phyloP scores from a whole-genome alignment of 2,888 invertebrate genomes.

The Acleris emargana region DNA sequence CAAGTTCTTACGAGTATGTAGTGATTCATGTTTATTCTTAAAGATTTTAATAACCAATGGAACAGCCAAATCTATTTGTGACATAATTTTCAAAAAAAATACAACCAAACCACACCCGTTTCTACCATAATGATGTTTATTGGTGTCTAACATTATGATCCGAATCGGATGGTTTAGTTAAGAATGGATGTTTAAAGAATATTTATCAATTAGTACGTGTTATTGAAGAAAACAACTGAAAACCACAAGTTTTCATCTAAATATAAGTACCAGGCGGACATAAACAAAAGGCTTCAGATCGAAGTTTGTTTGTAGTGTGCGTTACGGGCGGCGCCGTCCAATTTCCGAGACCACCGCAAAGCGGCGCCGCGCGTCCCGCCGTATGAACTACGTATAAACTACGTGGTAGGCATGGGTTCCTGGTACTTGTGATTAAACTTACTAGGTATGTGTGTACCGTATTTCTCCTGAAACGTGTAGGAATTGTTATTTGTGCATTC shows the following conservation, averaged over 20 bases:
- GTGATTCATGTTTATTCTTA: too few species aligned
- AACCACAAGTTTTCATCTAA: neutral
- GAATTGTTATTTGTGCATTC: too few species aligned
- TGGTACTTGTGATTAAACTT: neutral
- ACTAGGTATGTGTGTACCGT: neutral
- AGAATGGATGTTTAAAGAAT: too few species aligned
- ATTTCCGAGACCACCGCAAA: conserved; percentile 67
- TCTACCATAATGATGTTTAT: too few species aligned
- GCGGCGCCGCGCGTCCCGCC: conserved; percentile 61
- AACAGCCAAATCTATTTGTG: too few species aligned
- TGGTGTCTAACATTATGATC: too few species aligned
- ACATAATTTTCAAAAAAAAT: too few species aligned
- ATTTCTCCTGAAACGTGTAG: neutral
- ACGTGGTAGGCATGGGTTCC: conserved; percentile 6
- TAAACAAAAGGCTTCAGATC: conserved; percentile 40
- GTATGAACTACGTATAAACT: conserved; percentile 6
- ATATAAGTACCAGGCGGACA: conserved; percentile 37
- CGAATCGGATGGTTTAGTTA: too few species aligned
- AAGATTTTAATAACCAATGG: too few species aligned
- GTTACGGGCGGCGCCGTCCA: conserved; percentile 49
- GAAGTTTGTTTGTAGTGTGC: conserved; percentile 36
- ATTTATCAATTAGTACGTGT: neutral
- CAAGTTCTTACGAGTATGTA: too few species aligned
- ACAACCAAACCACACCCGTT: too few species aligned
- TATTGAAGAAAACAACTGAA: neutral